These are phyloP conservation scores for Centroberyx gerrardi DNA, from an alignment of 2,797 vertebrate genomes.

Conservation along the genomic window DNA sequence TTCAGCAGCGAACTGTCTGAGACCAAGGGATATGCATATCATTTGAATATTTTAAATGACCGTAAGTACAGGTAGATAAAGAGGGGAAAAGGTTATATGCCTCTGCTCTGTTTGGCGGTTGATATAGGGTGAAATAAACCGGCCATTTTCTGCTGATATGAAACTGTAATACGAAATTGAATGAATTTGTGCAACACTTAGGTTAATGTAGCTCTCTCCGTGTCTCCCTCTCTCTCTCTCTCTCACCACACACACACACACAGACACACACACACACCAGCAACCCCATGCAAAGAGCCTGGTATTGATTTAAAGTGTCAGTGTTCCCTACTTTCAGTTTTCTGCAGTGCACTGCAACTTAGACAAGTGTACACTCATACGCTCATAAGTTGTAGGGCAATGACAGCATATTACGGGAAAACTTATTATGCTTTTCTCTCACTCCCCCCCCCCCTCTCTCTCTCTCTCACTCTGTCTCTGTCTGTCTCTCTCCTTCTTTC, in stretches of 20 bases:
- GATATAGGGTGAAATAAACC: slow-evolving; percentile 17
- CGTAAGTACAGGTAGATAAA: slow-evolving; percentile 1
- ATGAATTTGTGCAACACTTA: slow-evolving; percentile 2
- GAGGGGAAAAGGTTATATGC: slow-evolving; percentile 18
- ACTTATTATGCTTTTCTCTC: slow-evolving; percentile 37
- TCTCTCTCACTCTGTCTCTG: slow-evolving; percentile 23
- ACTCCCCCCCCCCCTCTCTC: background rate
- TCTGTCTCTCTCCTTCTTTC: slow-evolving; percentile 52
- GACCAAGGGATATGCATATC: slow-evolving; percentile 19
- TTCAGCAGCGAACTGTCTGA: slow-evolving; percentile 4
- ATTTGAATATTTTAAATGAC: slow-evolving; percentile 36
- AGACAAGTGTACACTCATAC: slow-evolving; percentile 15
- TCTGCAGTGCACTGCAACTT: slow-evolving; percentile 42
- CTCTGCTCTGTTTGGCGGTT: slow-evolving; percentile 30
- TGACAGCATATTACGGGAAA: slow-evolving; percentile 44
- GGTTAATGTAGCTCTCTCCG: background rate
- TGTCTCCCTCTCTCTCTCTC: too few relatives aligned
- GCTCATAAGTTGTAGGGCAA: slow-evolving; percentile 17
- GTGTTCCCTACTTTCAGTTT: slow-evolving; percentile 27
- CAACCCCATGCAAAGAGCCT: background rate
- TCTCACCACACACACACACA: too few relatives aligned
- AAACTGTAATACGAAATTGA: slow-evolving; percentile 22
- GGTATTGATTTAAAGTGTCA: slow-evolving; percentile 23
- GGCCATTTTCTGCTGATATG: slow-evolving; percentile 4
- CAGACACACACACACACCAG: background rate